These are phyloP conservation scores for Hippocampus abdominalis DNA, from an alignment of 2,113 vertebrate species.

Conservation along the genomic window DNA sequence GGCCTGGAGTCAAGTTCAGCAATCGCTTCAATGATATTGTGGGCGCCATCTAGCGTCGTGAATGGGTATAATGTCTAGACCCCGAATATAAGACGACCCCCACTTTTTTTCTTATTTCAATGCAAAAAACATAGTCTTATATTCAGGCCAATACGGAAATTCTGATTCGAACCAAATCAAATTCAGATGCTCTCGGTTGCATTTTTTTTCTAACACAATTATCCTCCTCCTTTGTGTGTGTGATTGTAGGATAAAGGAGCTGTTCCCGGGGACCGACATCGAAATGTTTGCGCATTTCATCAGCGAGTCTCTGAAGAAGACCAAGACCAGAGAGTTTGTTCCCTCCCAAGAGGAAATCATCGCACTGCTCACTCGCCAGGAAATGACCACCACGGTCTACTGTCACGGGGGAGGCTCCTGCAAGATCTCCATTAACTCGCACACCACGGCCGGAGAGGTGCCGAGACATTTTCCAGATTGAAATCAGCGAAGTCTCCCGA, in stretches of 20 bases:
- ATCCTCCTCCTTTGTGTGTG: background rate
- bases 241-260: constrained; percentile 78
- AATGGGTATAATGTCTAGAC: too few relatives aligned
- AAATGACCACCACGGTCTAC: constrained; percentile 81
- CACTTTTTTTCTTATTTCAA: too few relatives aligned
- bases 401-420: constrained; percentile 92
- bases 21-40: too few relatives aligned
- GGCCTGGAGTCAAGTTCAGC: too few relatives aligned
- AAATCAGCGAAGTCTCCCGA: background rate
- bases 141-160: too few relatives aligned
- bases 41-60: too few relatives aligned
- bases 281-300: constrained; percentile 85
- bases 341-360: constrained; percentile 89
- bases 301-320: constrained; percentile 84
- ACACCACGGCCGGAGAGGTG: constrained; percentile 76
- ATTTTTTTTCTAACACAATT: too few relatives aligned
- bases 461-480: background rate
- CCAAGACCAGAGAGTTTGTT: constrained; percentile 85
- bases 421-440: constrained; percentile 92
- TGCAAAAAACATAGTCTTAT: too few relatives aligned
- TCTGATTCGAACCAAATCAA: background rate
- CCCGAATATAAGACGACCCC: too few relatives aligned
- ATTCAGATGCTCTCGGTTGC: background rate
- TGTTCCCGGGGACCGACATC: constrained; percentile 82
- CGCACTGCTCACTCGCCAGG: constrained; percentile 80